Conservation (phyloP, 2,797 vertebrate species). For the Tapera naevia region DNA sequence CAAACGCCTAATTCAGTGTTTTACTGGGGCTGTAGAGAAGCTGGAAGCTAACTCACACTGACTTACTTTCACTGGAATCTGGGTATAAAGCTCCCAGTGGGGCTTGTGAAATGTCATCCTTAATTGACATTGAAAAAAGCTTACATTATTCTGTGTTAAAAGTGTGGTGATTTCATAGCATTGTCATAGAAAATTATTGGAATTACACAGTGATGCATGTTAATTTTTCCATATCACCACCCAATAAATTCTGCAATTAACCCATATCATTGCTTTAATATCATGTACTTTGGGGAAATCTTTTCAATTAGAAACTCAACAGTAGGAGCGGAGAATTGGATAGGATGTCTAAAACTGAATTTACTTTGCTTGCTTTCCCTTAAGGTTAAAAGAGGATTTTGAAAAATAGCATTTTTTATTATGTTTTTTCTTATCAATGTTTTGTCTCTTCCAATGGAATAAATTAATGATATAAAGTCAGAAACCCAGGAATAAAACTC, state of each 20-base stretch:
- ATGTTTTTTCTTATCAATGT: neutral
- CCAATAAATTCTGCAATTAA: conserved; percentile 49
- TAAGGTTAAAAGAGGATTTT: neutral
- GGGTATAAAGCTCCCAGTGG: neutral
- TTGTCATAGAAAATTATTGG: conserved; percentile 19
- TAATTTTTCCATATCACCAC: conserved; percentile 40
- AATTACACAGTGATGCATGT: conserved; percentile 12
- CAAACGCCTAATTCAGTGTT: neutral
- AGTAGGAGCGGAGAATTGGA: neutral
- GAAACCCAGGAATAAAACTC: neutral
- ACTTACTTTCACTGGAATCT: neutral
- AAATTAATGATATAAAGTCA: neutral
- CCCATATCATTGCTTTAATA: conserved; percentile 37
- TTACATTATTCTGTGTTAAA: conserved; percentile 2
- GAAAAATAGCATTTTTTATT: neutral
- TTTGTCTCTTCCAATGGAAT: neutral
- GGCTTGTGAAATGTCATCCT: neutral
- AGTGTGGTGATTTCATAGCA: neutral
- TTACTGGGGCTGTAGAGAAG: neutral
- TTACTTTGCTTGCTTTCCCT: conserved; percentile 14
- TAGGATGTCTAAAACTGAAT: conserved; percentile 29
- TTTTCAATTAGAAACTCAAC: conserved; percentile 51
- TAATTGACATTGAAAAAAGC: neutral
- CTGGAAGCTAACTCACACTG: neutral
- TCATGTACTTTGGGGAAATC: conserved; percentile 39